These are phyloP conservation scores for Perca flavescens DNA, from an alignment of 2,113 vertebrate species.

Conservation along the genomic window DNA sequence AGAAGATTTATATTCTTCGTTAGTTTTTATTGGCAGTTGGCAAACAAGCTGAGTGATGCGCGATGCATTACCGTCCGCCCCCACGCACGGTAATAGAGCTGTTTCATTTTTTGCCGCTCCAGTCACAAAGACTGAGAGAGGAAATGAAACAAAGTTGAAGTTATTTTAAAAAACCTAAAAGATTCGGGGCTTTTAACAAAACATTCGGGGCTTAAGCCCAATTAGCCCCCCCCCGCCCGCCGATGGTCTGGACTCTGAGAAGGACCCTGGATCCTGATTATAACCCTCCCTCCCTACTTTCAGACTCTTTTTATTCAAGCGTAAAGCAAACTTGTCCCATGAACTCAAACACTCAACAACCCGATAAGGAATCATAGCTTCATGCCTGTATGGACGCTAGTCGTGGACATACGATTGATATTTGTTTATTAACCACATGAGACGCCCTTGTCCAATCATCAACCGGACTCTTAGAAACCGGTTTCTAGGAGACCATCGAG, in stretches of 20 bases:
- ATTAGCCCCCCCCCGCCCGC: too few species aligned
- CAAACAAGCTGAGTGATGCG: too few species aligned
- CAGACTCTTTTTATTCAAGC: slow-evolving; percentile 34
- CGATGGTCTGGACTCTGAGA: background rate
- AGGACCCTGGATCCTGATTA: slow-evolving; percentile 16
- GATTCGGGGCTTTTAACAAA: too few species aligned
- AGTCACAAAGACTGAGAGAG: too few species aligned
- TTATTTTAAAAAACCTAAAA: too few species aligned
- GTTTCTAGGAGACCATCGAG: slow-evolving; percentile 56
- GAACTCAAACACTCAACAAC: background rate
- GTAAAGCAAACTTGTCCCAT: slow-evolving; percentile 21
- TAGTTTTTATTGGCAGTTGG: too few species aligned
- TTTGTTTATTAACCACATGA: background rate
- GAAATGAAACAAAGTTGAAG: too few species aligned
- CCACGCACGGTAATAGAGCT: too few species aligned
- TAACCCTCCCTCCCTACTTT: background rate
- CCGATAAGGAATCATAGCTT: background rate
- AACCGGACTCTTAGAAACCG: slow-evolving; percentile 17
- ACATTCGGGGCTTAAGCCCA: too few species aligned
- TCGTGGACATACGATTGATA: background rate
- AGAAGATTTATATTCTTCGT: too few species aligned
- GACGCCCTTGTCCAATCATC: slow-evolving; percentile 56
- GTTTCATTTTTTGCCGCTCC: too few species aligned
- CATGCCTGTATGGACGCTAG: background rate
- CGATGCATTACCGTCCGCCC: too few species aligned